Conservation (phyloP, 2,888 invertebrate genomes). For the Globia sparganii region DNA sequence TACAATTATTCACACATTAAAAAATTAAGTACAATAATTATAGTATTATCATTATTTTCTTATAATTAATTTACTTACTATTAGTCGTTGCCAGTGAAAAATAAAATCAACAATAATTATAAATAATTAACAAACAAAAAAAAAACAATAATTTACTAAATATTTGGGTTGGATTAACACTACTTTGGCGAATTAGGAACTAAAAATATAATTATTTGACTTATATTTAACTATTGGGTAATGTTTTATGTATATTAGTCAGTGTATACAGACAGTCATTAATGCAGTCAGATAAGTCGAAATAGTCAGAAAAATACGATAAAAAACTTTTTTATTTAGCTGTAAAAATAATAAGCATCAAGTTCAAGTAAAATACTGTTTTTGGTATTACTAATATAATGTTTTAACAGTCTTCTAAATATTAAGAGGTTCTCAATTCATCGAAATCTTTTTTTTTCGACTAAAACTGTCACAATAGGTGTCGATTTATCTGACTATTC, state of each 20-base stretch:
- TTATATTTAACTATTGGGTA: conserved; percentile 42
- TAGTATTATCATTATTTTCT: conserved; percentile 30
- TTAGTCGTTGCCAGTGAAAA: conserved; percentile 66
- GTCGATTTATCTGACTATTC: conserved; percentile 37
- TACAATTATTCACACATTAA: conserved; percentile 53
- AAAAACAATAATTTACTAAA: conserved; percentile 58
- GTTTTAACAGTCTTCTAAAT: not conserved
- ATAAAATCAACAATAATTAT: conserved; percentile 64
- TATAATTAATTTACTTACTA: conserved; percentile 49
- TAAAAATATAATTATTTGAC: conserved; percentile 60
- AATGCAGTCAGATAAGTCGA: conserved; percentile 15
- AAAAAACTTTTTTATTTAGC: not conserved
- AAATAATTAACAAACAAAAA: conserved; percentile 67
- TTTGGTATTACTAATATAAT: not conserved
- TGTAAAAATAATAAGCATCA: not conserved
- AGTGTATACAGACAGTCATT: conserved; percentile 17
- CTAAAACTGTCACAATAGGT: not conserved
- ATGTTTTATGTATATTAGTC: conserved; percentile 26
- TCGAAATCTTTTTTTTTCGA: not conserved
- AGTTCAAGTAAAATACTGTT: not conserved
- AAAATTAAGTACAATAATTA: conserved; percentile 56
- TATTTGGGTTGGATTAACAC: conserved; percentile 63
- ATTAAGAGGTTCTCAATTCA: not conserved
- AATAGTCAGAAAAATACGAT: conserved; percentile 21
- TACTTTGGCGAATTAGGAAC: conserved; percentile 73